phyloP scores from a whole-genome alignment of 35 echinoderm and acorn worm species.

The Strongylocentrotus purpuratus region DNA sequence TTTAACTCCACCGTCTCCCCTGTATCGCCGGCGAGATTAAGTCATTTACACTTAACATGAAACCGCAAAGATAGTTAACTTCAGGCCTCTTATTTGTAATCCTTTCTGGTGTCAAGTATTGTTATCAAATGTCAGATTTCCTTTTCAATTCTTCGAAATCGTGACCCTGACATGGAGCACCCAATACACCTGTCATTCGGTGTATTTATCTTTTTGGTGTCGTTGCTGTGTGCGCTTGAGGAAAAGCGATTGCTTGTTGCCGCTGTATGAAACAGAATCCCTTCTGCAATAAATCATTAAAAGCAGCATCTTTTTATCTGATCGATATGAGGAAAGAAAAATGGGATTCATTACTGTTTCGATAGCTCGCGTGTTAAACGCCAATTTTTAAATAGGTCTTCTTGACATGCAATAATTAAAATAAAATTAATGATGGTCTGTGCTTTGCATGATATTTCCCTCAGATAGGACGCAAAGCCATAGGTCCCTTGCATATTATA shows the following conservation, averaged over 20 bases:
- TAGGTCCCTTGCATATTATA: too few species aligned
- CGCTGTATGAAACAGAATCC: background rate
- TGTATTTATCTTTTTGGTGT: background rate
- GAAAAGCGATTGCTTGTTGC: slow-evolving; percentile 10
- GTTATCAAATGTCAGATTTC: background rate
- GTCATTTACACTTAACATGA: background rate
- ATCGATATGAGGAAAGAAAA: background rate
- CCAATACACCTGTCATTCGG: background rate
- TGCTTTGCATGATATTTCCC: too few species aligned
- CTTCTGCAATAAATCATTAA: background rate
- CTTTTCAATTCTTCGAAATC: background rate
- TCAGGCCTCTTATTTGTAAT: background rate
- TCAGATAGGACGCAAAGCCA: too few species aligned
- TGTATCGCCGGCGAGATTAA: background rate
- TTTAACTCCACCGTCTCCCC: background rate
- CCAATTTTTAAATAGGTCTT: background rate
- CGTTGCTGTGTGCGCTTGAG: background rate
- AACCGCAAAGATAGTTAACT: background rate
- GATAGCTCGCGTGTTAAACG: background rate
- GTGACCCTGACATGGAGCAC: background rate
- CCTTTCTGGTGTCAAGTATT: background rate
- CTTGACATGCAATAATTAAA: too few species aligned
- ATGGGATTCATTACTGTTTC: background rate
- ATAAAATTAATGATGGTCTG: too few species aligned
- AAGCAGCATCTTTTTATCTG: background rate